Evolutionary conservation across 2,113 vertebrate genomes (phyloP).

Genomic region (Mirza zaza): DNA sequence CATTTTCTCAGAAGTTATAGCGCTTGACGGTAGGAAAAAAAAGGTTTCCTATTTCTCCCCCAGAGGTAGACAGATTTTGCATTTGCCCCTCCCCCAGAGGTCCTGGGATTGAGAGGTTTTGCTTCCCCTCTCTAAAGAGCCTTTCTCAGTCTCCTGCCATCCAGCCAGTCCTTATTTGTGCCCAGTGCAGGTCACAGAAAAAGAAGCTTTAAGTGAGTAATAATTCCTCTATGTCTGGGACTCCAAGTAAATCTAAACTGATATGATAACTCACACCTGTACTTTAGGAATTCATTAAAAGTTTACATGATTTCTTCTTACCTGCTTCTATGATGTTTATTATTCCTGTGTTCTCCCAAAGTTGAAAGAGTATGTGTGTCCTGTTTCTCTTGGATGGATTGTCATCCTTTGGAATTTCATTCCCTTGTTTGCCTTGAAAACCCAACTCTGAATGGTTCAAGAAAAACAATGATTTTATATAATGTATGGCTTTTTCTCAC

Average conservation of each 20-base stretch:
- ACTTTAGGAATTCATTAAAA: neutral
- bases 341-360: neutral
- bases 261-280: no score
- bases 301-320: neutral
- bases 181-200: neutral
- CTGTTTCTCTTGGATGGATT: neutral
- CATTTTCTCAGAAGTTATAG: neutral
- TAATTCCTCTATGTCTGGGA: neutral
- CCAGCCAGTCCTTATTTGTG: neutral
- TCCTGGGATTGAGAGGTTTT: neutral
- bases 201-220: neutral
- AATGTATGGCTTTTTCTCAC: neutral
- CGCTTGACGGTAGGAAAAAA: neutral
- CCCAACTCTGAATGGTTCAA: neutral
- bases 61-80: neutral
- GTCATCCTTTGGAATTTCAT: neutral
- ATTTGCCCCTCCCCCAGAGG: neutral
- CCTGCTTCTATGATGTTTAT: neutral
- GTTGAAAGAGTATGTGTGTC: neutral
- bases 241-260: neutral
- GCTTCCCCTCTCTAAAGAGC: neutral
- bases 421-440: neutral
- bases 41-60: neutral
- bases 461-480: neutral
- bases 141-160: neutral